A percentile compares a stretch with the other conserved stretches of the same genome.
phyloP scores from a whole-genome alignment of 2,888 invertebrate species.

The Caenorhabditis japonica region DNA sequence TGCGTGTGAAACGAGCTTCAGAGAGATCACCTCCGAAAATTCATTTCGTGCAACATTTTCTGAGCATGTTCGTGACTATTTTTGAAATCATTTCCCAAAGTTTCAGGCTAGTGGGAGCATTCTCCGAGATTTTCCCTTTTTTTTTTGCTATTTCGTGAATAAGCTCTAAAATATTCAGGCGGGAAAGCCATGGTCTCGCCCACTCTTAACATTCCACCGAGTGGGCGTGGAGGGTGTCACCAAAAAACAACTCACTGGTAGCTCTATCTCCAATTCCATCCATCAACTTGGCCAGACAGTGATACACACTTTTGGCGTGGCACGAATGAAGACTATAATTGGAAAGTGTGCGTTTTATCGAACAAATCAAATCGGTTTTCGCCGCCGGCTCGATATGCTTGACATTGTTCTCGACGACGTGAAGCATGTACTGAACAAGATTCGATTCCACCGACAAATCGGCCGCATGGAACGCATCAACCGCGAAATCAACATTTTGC shows the following conservation, averaged over 20 bases:
- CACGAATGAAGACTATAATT: constrained; percentile 23
- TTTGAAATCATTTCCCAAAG: no score
- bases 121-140: no score
- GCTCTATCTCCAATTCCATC: constrained; percentile 48
- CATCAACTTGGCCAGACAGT: constrained; percentile 35
- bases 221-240: no score
- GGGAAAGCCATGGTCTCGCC: no score
- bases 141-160: no score
- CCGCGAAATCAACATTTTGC: constrained; percentile 33
- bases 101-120: no score
- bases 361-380: constrained; percentile 1
- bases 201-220: no score
- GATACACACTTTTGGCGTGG: constrained; percentile 35
- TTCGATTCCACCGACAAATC: constrained; percentile 21
- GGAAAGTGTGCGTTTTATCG: constrained; percentile 14
- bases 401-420: constrained; percentile 34
- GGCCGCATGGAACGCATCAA: constrained; percentile 15
- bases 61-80: no score
- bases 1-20: no score
- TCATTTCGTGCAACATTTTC: no score
- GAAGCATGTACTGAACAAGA: constrained; percentile 28
- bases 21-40: no score
- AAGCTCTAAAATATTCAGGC: no score
- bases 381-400: constrained; percentile 2
- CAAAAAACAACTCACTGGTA: not conserved